These are phyloP conservation scores for Gadus chalcogrammus DNA, from an alignment of 2,113 vertebrate genomes.

Conservation along the genomic window DNA sequence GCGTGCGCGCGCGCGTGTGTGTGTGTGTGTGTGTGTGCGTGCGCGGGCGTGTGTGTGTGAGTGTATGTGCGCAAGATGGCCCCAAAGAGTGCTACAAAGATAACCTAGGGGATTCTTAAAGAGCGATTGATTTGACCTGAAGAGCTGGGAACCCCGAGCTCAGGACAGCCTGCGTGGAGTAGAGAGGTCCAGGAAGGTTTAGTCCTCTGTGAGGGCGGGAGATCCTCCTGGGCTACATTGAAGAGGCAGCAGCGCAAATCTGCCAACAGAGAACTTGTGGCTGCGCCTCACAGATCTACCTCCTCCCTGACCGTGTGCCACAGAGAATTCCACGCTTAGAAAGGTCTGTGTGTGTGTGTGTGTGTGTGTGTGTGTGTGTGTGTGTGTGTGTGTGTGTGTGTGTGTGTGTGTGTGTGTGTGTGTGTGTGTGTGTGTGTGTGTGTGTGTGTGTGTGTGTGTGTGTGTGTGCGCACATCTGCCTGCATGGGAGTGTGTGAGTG, in stretches of 20 bases:
- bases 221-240: background rate
- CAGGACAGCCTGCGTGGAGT: background rate
- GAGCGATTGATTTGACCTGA: background rate
- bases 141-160: background rate
- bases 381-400: too few relatives aligned
- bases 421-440: too few relatives aligned
- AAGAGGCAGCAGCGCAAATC: background rate
- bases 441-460: too few relatives aligned
- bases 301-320: background rate
- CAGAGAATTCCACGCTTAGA: conserved; percentile 4
- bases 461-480: too few relatives aligned
- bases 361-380: too few relatives aligned
- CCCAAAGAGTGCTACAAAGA: background rate
- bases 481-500: conserved; percentile 1
- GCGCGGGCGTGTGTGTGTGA: background rate
- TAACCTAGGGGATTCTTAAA: conserved; percentile 3
- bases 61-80: too few relatives aligned
- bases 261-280: background rate
- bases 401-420: too few relatives aligned
- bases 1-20: too few relatives aligned
- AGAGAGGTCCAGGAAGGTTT: background rate
- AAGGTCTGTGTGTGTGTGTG: background rate
- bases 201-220: background rate
- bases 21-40: conserved; percentile 3
- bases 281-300: background rate